Base-by-base conservation (phyloP, 2,797 vertebrate genomes). In the Simalia tracyae region DNA sequence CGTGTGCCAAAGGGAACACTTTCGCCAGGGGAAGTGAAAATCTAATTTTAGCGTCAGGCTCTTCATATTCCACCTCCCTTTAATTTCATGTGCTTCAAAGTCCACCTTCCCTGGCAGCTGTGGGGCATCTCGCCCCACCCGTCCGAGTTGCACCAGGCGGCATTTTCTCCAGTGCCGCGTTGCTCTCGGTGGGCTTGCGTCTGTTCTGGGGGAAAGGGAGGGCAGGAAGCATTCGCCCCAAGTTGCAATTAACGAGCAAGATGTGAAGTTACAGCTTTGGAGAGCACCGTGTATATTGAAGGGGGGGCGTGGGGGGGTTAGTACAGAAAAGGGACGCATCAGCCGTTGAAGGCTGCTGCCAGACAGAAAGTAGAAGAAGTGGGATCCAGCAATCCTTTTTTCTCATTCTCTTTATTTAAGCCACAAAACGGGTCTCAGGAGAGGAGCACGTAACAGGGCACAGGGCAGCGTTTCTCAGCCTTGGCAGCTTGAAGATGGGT, bases 31-130 rank as follows among this genome's bases (percentile, higher is more conserved):
- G 54, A 84, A 85, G 31, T 3, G 9, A 24, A 14, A 31, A 54
- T 63, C 76, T 89, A 91, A 86, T 89, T 89, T 91, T 93, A 57
- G 81, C 6, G 5, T 72, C 28, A n/a, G 54, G 26, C 63, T 64
- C 76, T 28, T 90, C 54, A 0, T 8, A n/a, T 57, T 50, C 42
- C 90, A 28, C n/a, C 72, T 24, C 10, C 46, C 87, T 89, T 88
- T 87, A 68, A 72, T 91, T 89, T 86, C 31, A 22, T 26, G 1
- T 54, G 31, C 72, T 88, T 89, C 61, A 50, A 88, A 24, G 68
- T 84, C 17, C 28, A n/a, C 46, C 15, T 6, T 64, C 9, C 17
- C 28, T 66, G 1, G 3, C 14, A 46, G 64, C 11, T 42, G 1
- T 56, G 81, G 88, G 50, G 81, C 28, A 56, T 28, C 36, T 26